Conservation (phyloP, 2,888 invertebrate species). For the Dascillus cervinus region DNA sequence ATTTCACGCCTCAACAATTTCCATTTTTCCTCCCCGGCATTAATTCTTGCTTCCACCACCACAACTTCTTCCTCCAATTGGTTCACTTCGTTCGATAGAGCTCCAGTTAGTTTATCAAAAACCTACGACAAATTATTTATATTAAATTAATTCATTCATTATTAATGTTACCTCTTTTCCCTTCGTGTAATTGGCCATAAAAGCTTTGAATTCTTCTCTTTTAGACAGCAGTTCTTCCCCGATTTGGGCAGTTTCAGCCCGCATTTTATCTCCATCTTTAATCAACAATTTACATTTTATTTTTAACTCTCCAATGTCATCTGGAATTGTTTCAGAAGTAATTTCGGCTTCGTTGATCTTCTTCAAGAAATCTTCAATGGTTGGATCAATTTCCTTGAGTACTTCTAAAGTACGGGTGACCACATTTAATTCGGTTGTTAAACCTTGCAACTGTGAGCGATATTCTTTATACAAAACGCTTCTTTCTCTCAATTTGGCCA, state of each 20-base stretch:
- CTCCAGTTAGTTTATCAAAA: slow-evolving; percentile 20
- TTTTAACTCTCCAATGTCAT: slow-evolving; percentile 46
- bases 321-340: slow-evolving; percentile 48
- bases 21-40: slow-evolving; percentile 48
- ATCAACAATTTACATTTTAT: slow-evolving; percentile 17
- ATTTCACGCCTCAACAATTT: slow-evolving; percentile 48
- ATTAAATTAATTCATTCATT: too few relatives aligned
- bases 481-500: slow-evolving; percentile 70
- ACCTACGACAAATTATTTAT: too few relatives aligned
- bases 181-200: slow-evolving; percentile 6
- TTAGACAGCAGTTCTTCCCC: slow-evolving; percentile 15
- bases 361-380: slow-evolving; percentile 13
- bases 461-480: slow-evolving; percentile 77
- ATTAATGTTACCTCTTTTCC: slow-evolving; percentile 15
- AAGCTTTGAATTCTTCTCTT: slow-evolving; percentile 9
- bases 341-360: slow-evolving; percentile 28
- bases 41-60: slow-evolving; percentile 47
- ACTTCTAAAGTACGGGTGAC: slow-evolving; percentile 69
- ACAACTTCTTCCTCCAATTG: slow-evolving; percentile 49
- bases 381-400: slow-evolving; percentile 38
- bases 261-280: slow-evolving; percentile 18
- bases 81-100: slow-evolving; percentile 41
- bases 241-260: slow-evolving; percentile 17
- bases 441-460: slow-evolving; percentile 61
- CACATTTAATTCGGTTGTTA: slow-evolving; percentile 57